These are phyloP conservation scores for Cynoglossus semilaevis DNA, from an alignment of 2,113 vertebrate species.

Conservation along the genomic window DNA sequence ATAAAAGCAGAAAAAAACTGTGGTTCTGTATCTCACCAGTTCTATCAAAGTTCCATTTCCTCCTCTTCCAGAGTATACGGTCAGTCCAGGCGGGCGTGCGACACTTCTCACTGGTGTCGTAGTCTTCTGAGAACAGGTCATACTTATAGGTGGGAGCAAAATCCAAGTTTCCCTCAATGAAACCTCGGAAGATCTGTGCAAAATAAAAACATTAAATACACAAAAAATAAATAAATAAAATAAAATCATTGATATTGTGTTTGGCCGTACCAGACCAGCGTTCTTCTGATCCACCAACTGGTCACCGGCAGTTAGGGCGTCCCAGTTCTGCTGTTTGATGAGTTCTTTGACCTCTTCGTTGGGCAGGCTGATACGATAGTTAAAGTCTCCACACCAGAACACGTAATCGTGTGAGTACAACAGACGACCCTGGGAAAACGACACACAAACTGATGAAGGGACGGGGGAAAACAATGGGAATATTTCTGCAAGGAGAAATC, in stretches of 20 bases:
- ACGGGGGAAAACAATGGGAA: no score
- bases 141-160: slow-evolving; percentile 99
- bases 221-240: background rate
- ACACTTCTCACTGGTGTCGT: slow-evolving; percentile 98
- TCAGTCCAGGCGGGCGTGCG: slow-evolving; percentile 98
- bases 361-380: slow-evolving; percentile 92
- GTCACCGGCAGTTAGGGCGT: slow-evolving; percentile 88
- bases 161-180: slow-evolving; percentile 91
- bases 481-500: no score
- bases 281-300: slow-evolving; percentile 94
- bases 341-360: slow-evolving; percentile 97
- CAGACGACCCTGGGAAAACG: slow-evolving; percentile 84
- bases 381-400: slow-evolving; percentile 99
- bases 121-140: slow-evolving; percentile 97
- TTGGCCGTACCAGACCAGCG: slow-evolving; percentile 80
- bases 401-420: slow-evolving; percentile 97
- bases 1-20: no score
- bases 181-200: slow-evolving; percentile 88
- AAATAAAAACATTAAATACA: background rate
- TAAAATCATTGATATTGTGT: background rate
- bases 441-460: background rate
- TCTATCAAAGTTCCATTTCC: slow-evolving; percentile 96
- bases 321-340: slow-evolving; percentile 92
- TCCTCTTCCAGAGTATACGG: slow-evolving; percentile 93
- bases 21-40: slow-evolving; percentile 78